Evolutionary conservation across 2,797 vertebrate genomes (phyloP).

Genomic region (Pampus argenteus): DNA sequence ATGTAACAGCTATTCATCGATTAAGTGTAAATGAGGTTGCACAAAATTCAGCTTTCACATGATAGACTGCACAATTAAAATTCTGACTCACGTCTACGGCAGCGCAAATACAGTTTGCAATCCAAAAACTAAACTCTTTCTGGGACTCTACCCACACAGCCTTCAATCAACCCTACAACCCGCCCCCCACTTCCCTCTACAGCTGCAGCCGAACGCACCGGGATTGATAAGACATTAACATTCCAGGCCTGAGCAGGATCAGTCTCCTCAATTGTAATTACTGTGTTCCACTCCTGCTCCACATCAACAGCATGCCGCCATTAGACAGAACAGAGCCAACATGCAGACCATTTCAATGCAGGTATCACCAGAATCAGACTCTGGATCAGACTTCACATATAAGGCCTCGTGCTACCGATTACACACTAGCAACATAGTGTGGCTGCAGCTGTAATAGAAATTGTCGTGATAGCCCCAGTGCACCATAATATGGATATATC

Average conservation of each 20-base stretch:
- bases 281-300: conserved; percentile 55
- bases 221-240: conserved; percentile 68
- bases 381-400: conserved; percentile 4
- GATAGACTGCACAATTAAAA: not conserved
- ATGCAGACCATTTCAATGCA: conserved; percentile 38
- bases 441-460: conserved; percentile 1
- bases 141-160: too few relatives aligned
- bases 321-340: conserved; percentile 56
- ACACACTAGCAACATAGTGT: not conserved
- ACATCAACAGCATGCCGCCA: conserved; percentile 59
- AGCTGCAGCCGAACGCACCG: conserved; percentile 29
- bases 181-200: not conserved
- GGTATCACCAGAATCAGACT: conserved; percentile 44
- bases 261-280: conserved; percentile 63
- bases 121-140: too few relatives aligned
- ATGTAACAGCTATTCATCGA: too few relatives aligned
- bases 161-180: too few relatives aligned
- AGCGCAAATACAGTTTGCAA: too few relatives aligned
- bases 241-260: conserved; percentile 64
- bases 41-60: not conserved
- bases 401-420: not conserved
- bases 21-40: not conserved
- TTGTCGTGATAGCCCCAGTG: not conserved
- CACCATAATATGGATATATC: not conserved
- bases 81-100: not conserved